Percentiles rank a stretch among this genome's conserved stretches.
These are phyloP conservation scores for Pseudoatta argentina DNA, from an alignment of 1,140 invertebrate species.

Conservation along the genomic window DNA sequence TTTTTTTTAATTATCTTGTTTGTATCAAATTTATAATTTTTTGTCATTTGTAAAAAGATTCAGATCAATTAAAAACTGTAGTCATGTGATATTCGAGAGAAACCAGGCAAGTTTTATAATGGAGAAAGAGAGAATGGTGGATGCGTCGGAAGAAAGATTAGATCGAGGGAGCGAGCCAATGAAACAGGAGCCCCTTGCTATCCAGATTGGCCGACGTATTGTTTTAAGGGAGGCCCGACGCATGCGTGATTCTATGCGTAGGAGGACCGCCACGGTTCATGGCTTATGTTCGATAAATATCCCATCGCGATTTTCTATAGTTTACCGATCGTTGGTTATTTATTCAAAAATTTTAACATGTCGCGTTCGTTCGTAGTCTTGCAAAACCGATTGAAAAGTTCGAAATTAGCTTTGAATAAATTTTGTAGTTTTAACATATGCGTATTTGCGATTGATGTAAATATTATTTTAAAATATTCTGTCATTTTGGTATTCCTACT, in stretches of 20 bases:
- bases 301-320: slow-evolving; percentile 15
- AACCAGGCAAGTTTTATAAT: neutral
- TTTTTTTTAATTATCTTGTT: neutral
- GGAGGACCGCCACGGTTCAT: slow-evolving; percentile 82
- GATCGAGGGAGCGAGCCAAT: slow-evolving; percentile 82
- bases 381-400: neutral
- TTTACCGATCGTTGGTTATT: neutral
- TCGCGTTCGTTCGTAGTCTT: neutral
- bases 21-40: neutral
- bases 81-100: neutral
- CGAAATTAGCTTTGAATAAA: neutral
- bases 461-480: neutral
- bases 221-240: slow-evolving; percentile 86
- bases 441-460: neutral
- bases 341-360: neutral
- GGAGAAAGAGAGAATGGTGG: slow-evolving; percentile 67
- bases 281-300: slow-evolving; percentile 72
- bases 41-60: neutral
- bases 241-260: slow-evolving; percentile 83
- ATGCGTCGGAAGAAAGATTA: slow-evolving; percentile 80
- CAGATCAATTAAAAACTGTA: neutral
- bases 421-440: neutral
- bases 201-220: slow-evolving; percentile 85
- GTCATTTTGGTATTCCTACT: neutral
- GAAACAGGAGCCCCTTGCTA: slow-evolving; percentile 82